Percentiles rank a stretch among this genome's conserved stretches.
phyloP scores from a whole-genome alignment of 35 echinoderm and acorn worm species.

The Heliocidaris tuberculata region DNA sequence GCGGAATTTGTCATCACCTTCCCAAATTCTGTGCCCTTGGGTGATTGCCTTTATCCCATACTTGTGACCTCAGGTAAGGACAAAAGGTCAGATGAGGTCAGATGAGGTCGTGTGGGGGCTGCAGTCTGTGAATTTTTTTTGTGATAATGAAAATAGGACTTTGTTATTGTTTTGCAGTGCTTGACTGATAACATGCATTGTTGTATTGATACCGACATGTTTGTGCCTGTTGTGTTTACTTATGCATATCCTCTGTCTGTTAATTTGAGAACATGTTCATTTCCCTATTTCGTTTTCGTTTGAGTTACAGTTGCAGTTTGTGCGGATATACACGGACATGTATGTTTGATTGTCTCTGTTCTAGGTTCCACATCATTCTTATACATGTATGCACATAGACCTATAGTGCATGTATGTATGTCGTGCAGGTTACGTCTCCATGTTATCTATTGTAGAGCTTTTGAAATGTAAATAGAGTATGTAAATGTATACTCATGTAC shows the following conservation, averaged over 20 bases:
- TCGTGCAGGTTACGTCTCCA: too few species aligned
- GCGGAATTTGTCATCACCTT: not conserved
- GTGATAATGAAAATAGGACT: not conserved
- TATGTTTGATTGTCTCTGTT: not conserved
- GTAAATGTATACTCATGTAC: too few species aligned
- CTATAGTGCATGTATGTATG: too few species aligned
- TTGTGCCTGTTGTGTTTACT: conserved; percentile 8
- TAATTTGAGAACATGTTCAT: not conserved
- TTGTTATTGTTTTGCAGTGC: conserved; percentile 11
- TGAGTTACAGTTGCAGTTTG: too few species aligned
- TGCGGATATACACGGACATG: not conserved
- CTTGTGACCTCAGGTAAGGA: not conserved
- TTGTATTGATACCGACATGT: not conserved
- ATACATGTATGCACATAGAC: not conserved
- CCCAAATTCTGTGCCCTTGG: not conserved
- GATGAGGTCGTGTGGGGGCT: not conserved
- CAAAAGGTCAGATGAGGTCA: not conserved
- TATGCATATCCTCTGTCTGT: not conserved
- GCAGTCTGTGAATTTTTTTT: not conserved
- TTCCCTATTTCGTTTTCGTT: not conserved
- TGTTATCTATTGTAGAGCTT: too few species aligned
- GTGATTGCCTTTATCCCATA: not conserved
- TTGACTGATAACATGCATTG: not conserved
- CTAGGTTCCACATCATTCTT: not conserved
- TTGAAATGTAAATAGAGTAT: too few species aligned